phyloP scores from a whole-genome alignment of 2,888 invertebrate genomes.

The Eupithecia subumbrata region DNA sequence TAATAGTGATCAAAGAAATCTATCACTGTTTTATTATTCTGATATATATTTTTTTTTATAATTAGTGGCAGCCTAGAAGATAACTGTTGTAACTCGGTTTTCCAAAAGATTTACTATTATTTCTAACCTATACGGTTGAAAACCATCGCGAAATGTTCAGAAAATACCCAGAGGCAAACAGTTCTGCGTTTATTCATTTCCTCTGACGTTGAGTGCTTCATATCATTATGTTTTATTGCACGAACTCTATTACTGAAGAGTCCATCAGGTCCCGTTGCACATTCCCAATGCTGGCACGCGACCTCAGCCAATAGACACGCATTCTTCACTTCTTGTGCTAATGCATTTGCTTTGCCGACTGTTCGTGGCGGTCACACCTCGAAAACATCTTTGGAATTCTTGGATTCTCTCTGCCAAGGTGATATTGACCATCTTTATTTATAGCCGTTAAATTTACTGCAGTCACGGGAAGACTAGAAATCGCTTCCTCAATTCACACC shows the following conservation, averaged over 20 bases:
- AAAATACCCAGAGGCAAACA: background rate
- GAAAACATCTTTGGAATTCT: slow-evolving; percentile 14
- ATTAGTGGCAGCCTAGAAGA: background rate
- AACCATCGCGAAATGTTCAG: background rate
- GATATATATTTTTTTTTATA: background rate
- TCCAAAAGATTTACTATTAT: background rate
- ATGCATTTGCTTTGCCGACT: slow-evolving; percentile 48
- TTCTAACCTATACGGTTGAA: background rate
- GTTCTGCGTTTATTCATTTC: slow-evolving; percentile 9
- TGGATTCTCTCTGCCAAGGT: slow-evolving; percentile 12
- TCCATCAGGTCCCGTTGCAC: slow-evolving; percentile 67
- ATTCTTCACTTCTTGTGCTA: slow-evolving; percentile 58
- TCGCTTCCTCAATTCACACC: background rate
- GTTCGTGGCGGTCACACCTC: slow-evolving; percentile 20
- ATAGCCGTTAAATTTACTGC: background rate
- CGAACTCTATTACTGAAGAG: slow-evolving; percentile 47
- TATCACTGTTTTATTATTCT: background rate
- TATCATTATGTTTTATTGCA: slow-evolving; percentile 35
- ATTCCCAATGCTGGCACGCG: slow-evolving; percentile 69
- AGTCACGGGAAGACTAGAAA: background rate
- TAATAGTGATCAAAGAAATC: background rate
- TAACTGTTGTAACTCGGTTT: background rate
- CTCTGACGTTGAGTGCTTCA: slow-evolving; percentile 8
- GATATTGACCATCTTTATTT: background rate
- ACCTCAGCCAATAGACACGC: slow-evolving; percentile 67